A percentile compares a stretch with the other conserved stretches of the same genome.
phyloP scores from a whole-genome alignment of 2,113 vertebrate genomes.

The Zosterops pallidus region DNA sequence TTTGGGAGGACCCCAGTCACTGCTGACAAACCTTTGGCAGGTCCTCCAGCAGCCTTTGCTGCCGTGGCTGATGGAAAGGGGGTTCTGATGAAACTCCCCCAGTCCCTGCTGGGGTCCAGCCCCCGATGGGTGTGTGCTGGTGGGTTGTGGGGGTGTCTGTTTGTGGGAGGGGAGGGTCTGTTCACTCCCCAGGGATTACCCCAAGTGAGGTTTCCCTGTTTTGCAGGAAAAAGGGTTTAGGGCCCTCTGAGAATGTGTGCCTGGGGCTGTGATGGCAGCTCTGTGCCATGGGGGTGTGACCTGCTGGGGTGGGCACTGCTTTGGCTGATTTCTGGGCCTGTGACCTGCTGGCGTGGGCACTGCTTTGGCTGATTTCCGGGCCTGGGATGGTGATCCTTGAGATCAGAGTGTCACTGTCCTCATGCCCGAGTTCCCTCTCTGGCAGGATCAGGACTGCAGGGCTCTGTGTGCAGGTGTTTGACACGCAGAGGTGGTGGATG shows the following conservation, averaged over 20 bases:
- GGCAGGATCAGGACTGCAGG: background rate
- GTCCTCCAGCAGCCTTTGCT: background rate
- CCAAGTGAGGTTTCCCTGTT: background rate
- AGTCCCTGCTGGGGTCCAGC: fast-evolving
- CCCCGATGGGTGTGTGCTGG: fast-evolving
- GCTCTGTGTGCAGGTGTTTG: fast-evolving
- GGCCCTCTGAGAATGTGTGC: fast-evolving
- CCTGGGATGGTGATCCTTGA: background rate
- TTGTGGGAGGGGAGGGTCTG: background rate
- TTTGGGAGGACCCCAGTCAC: background rate
- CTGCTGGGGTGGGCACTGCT: background rate
- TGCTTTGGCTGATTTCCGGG: background rate
- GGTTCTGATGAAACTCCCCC: background rate
- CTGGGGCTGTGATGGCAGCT: background rate
- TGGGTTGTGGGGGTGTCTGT: fast-evolving
- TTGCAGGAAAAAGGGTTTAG: background rate
- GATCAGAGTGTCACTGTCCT: background rate
- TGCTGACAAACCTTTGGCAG: background rate
- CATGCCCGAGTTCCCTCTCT: fast-evolving
- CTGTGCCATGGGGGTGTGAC: fast-evolving
- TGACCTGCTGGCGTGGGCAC: fast-evolving
- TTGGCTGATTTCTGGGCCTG: background rate
- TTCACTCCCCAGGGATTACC: fast-evolving
- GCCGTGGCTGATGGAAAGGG: background rate
- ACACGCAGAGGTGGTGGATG: background rate